A percentile compares a stretch with the other conserved stretches of the same genome.
Evolutionary conservation across 2,113 vertebrate genomes (phyloP).

Genomic region (Ameiurus melas): DNA sequence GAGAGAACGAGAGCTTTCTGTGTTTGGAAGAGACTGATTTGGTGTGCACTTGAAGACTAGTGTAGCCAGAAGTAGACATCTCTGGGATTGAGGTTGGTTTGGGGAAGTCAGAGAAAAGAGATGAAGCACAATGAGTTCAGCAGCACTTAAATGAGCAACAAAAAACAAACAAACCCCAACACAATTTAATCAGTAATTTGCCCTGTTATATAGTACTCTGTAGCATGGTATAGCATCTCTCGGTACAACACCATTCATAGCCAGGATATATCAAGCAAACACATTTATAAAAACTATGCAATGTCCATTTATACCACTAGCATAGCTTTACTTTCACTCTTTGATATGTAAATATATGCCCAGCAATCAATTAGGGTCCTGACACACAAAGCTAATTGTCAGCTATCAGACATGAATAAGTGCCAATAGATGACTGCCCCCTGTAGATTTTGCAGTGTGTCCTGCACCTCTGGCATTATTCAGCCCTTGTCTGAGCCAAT

Average conservation of each 20-base stretch:
- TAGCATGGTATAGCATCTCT: neutral
- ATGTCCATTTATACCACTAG: neutral
- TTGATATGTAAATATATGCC: conserved; percentile 4
- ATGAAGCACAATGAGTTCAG: conserved; percentile 32
- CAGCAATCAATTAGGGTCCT: neutral
- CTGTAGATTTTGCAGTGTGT: neutral
- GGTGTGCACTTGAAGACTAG: conserved; percentile 26
- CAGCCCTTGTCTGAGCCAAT: conserved; percentile 9
- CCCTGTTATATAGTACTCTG: neutral
- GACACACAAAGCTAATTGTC: neutral
- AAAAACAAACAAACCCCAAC: neutral
- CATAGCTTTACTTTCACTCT: neutral
- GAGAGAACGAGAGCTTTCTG: conserved; percentile 12
- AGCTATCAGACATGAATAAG: neutral
- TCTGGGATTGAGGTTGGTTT: conserved; percentile 39
- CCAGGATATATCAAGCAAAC: neutral
- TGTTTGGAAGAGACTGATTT: conserved; percentile 32
- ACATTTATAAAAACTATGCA: neutral
- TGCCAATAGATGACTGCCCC: neutral
- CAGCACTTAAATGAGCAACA: conserved; percentile 20
- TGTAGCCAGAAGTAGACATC: conserved; percentile 17
- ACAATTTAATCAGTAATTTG: neutral
- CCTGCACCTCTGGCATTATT: neutral
- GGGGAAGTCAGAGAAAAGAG: conserved; percentile 29
- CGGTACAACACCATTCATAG: neutral